Percentiles rank a stretch among this genome's conserved stretches.
These are phyloP conservation scores for Marronus borbonicus DNA, from an alignment of 2,888 invertebrate genomes.

Conservation along the genomic window DNA sequence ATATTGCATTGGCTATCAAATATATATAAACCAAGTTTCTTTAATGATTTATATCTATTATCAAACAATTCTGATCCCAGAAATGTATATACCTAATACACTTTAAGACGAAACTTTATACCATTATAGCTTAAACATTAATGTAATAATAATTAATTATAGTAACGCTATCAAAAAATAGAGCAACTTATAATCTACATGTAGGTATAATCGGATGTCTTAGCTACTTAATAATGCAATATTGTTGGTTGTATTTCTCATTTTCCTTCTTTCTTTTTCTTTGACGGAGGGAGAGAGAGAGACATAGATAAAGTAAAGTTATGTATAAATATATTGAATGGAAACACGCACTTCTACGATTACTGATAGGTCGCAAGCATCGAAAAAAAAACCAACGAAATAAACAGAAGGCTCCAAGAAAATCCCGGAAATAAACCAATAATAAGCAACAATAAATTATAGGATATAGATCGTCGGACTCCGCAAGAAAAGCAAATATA, in stretches of 20 bases:
- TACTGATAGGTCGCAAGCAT: background rate
- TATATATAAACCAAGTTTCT: background rate
- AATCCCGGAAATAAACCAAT: background rate
- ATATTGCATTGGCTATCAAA: background rate
- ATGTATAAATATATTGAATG: conserved; percentile 26
- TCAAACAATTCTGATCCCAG: conserved; percentile 39
- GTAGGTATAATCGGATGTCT: conserved; percentile 34
- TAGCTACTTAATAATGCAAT: conserved; percentile 42
- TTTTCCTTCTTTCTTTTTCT: background rate
- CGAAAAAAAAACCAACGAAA: background rate
- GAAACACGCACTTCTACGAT: conserved; percentile 43
- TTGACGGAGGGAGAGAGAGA: background rate
- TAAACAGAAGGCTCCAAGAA: conserved; percentile 26
- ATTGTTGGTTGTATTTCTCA: conserved; percentile 6
- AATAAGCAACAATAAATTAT: conserved; percentile 39
- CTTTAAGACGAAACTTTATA: conserved; percentile 31
- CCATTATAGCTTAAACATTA: conserved; percentile 39
- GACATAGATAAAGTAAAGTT: too few species aligned
- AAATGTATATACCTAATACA: conserved; percentile 31
- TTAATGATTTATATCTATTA: conserved; percentile 5
- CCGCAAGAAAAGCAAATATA: conserved; percentile 1
- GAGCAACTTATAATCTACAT: conserved; percentile 43
- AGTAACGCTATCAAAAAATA: conserved; percentile 46
- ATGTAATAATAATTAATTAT: conserved; percentile 36
- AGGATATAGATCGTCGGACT: background rate